These are phyloP conservation scores for Sinosuthora webbiana DNA, from an alignment of 2,113 vertebrate species.

Conservation along the genomic window DNA sequence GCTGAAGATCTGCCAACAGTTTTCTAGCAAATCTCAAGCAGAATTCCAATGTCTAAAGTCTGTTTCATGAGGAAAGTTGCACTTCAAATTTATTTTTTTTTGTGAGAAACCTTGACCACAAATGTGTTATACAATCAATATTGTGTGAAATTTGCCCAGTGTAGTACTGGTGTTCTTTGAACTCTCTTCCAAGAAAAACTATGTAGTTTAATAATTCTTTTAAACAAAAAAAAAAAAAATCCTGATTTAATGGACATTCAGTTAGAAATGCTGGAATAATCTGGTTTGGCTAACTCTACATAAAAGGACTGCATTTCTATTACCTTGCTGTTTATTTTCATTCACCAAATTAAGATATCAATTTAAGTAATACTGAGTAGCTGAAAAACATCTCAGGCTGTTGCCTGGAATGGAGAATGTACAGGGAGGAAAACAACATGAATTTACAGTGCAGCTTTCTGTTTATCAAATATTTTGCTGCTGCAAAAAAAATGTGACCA, in stretches of 20 bases:
- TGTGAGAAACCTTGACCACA: neutral
- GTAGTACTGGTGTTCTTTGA: neutral
- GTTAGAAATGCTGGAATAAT: neutral
- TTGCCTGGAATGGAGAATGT: neutral
- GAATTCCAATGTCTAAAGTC: neutral
- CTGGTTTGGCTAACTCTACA: neutral
- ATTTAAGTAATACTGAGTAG: neutral
- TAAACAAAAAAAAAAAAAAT: neutral
- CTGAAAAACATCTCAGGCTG: neutral
- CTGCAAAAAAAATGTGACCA: neutral
- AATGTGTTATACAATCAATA: slow-evolving; percentile 6
- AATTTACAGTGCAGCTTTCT: neutral
- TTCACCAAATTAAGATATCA: neutral
- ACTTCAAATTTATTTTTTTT: slow-evolving; percentile 6
- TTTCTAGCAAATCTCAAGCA: slow-evolving; percentile 8
- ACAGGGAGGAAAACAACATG: neutral
- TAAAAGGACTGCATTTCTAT: neutral
- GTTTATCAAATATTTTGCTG: neutral
- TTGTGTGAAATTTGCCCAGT: neutral
- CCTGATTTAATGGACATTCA: neutral
- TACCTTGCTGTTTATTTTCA: neutral
- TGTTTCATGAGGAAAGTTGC: neutral
- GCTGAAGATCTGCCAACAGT: slow-evolving; percentile 19
- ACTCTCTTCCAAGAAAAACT: neutral
- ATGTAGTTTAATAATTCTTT: neutral